Evolutionary conservation across 2,888 invertebrate genomes (phyloP).

Genomic region (Agrochola macilenta): DNA sequence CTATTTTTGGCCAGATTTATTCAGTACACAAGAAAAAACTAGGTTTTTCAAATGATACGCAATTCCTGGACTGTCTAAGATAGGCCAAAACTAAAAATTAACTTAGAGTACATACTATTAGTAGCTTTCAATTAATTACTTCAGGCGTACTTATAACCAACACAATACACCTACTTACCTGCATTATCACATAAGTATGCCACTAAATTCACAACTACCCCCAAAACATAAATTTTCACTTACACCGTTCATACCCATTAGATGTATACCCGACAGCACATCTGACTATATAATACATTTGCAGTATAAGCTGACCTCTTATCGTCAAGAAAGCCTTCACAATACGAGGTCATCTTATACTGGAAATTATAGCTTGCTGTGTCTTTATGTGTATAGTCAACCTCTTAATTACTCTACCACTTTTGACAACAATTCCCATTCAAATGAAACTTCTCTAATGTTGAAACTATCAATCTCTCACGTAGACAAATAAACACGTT

Average conservation of each 20-base stretch:
- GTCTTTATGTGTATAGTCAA: not conserved
- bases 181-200: slow-evolving; percentile 2
- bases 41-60: not conserved
- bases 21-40: not conserved
- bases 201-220: slow-evolving; percentile 31
- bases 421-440: not conserved
- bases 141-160: not conserved
- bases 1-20: not conserved
- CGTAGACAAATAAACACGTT: not conserved
- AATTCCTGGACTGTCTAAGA: not conserved
- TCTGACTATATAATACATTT: too few species aligned
- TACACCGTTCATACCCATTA: slow-evolving; percentile 16
- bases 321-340: not conserved
- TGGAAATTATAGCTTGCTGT: not conserved
- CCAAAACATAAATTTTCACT: slow-evolving; percentile 52
- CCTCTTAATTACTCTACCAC: not conserved
- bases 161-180: not conserved
- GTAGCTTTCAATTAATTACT: not conserved
- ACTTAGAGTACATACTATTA: too few species aligned
- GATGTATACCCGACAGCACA: not conserved
- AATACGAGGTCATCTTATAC: not conserved
- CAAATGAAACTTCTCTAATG: not conserved
- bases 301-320: not conserved
- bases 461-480: not conserved
- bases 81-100: not conserved